A percentile compares a stretch with the other conserved stretches of the same genome.
phyloP scores from a whole-genome alignment of 1,140 invertebrate species.

The Lutraria rhynchaena region DNA sequence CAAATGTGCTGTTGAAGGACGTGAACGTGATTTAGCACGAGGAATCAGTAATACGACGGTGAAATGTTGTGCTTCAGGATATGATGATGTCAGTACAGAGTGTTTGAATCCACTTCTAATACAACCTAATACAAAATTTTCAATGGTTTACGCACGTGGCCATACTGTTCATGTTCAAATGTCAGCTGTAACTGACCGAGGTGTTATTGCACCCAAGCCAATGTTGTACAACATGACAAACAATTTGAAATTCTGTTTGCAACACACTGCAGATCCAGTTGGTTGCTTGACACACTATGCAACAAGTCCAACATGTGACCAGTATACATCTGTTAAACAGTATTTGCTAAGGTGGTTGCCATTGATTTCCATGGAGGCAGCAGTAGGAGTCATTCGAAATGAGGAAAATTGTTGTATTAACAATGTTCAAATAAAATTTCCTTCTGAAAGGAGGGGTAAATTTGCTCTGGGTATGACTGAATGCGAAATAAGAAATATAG shows the following conservation, averaged over 20 bases:
- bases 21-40: constrained; percentile 36
- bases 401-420: constrained; percentile 58
- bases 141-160: constrained; percentile 57
- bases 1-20: constrained; percentile 6
- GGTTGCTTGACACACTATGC: constrained; percentile 50
- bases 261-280: constrained; percentile 65
- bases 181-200: constrained; percentile 51
- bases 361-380: constrained; percentile 68
- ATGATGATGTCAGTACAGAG: constrained; percentile 58
- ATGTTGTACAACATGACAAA: constrained; percentile 60
- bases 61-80: constrained; percentile 23
- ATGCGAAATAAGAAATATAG: constrained; percentile 57
- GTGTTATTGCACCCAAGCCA: constrained; percentile 59
- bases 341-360: constrained; percentile 66
- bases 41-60: constrained; percentile 7
- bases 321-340: constrained; percentile 28
- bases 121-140: constrained; percentile 56
- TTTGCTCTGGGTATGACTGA: constrained; percentile 37
- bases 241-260: constrained; percentile 65
- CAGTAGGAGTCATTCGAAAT: constrained; percentile 39
- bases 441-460: constrained; percentile 37
- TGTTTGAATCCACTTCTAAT: constrained; percentile 9
- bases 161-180: constrained; percentile 64
- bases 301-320: constrained; percentile 20
- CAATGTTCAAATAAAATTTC: constrained; percentile 39